phyloP scores from a whole-genome alignment of 2,888 invertebrate species.

The Calameuta filiformis region DNA sequence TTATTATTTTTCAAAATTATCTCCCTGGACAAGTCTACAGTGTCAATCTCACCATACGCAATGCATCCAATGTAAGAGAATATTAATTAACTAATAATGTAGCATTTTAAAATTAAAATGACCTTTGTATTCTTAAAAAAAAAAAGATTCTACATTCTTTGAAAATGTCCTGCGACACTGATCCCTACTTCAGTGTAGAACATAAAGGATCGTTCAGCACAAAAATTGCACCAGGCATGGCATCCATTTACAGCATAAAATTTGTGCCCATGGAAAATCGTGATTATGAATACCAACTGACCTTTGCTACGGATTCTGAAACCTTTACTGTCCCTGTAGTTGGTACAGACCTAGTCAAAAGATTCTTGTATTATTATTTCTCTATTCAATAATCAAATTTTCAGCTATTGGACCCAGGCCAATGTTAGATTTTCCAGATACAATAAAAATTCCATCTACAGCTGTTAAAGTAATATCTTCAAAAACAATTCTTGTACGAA shows the following conservation, averaged over 20 bases:
- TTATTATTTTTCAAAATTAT: slow-evolving; percentile 74
- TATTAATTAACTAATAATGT: background rate
- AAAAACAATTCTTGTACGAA: slow-evolving; percentile 69
- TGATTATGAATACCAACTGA: slow-evolving; percentile 70
- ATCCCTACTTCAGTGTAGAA: slow-evolving; percentile 69
- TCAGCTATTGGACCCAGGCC: slow-evolving; percentile 70
- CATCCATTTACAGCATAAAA: slow-evolving; percentile 71
- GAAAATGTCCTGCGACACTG: slow-evolving; percentile 67
- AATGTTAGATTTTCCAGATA: slow-evolving; percentile 72
- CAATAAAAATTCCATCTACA: slow-evolving; percentile 67
- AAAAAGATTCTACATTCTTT: slow-evolving; percentile 68
- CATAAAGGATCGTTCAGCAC: slow-evolving; percentile 65
- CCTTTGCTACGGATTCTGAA: slow-evolving; percentile 69
- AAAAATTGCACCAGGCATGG: slow-evolving; percentile 78
- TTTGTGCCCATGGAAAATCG: slow-evolving; percentile 71
- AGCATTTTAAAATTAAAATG: slow-evolving; percentile 5
- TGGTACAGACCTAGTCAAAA: slow-evolving; percentile 65
- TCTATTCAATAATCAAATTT: slow-evolving; percentile 37
- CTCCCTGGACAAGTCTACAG: slow-evolving; percentile 68
- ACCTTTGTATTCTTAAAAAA: slow-evolving; percentile 29
- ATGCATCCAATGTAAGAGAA: slow-evolving; percentile 69
- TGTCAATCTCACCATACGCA: slow-evolving; percentile 70
- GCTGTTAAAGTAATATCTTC: slow-evolving; percentile 68
- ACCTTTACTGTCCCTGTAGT: slow-evolving; percentile 71
- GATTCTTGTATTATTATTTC: background rate